These are phyloP conservation scores for Nipponia nippon DNA, from an alignment of 2,113 vertebrate genomes.

Conservation along the genomic window DNA sequence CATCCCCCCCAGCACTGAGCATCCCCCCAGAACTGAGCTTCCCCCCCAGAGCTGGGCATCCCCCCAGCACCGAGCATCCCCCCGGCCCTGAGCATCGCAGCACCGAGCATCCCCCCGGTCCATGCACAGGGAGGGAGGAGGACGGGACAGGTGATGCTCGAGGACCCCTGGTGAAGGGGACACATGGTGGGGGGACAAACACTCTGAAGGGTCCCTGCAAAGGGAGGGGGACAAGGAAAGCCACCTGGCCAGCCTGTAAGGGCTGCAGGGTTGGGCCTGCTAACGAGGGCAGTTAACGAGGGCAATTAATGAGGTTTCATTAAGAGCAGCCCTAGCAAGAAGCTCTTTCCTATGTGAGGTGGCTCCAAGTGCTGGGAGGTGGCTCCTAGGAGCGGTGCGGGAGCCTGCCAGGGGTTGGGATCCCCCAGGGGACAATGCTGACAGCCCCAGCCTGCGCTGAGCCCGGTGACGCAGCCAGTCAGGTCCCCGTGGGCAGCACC, in stretches of 20 bases:
- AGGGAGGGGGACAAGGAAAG: background rate
- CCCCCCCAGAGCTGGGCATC: background rate
- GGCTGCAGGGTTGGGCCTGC: background rate
- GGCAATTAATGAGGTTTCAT: background rate
- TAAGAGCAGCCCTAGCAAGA: background rate
- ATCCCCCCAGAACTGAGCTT: background rate
- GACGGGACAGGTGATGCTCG: background rate
- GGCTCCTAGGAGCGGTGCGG: accelerated
- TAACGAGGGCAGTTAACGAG: background rate
- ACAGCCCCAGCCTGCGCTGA: background rate
- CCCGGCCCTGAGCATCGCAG: background rate
- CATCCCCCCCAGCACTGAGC: background rate
- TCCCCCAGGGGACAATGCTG: background rate
- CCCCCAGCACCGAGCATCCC: background rate
- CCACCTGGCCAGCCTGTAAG: background rate
- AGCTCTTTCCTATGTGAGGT: background rate
- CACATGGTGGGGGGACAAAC: background rate
- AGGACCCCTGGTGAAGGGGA: too few relatives aligned
- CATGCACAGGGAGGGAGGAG: too few relatives aligned
- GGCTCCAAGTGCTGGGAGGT: background rate
- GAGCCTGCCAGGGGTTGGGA: background rate
- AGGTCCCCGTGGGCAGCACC: background rate
- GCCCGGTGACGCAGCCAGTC: accelerated
- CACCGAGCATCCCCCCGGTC: background rate
- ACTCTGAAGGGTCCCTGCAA: background rate